Conservation (phyloP, 92 coral and sea anemone genomes). For the Muricea muricata region DNA sequence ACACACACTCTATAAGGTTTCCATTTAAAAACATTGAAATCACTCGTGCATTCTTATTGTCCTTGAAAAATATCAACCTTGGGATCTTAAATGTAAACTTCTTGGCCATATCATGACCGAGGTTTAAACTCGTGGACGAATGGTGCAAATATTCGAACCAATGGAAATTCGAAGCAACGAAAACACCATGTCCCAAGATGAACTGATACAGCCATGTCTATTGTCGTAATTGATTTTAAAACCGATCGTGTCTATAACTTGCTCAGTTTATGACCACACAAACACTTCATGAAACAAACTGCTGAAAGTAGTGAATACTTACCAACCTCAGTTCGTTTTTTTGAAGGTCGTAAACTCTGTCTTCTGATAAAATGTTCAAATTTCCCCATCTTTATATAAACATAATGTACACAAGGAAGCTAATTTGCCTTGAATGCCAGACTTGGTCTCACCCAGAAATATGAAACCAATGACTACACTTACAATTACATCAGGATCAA, state of each 20-base stretch:
- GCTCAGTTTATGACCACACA: not conserved
- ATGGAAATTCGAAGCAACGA: not conserved
- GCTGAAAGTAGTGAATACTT: not conserved
- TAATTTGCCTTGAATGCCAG: constrained; percentile 8
- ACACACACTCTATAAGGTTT: not conserved
- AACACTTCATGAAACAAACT: not conserved
- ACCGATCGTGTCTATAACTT: not conserved
- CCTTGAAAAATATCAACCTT: not conserved
- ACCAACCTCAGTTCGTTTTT: constrained; percentile 29
- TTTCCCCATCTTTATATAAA: not conserved
- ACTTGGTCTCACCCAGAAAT: not conserved
- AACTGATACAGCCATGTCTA: not conserved
- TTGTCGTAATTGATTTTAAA: constrained; percentile 14
- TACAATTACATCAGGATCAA: constrained; percentile 7
- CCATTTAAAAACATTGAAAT: not conserved
- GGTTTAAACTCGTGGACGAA: not conserved
- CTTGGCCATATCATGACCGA: not conserved
- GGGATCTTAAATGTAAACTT: not conserved
- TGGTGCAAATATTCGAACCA: not conserved
- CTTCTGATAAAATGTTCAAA: constrained; percentile 4
- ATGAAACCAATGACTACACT: constrained; percentile 17
- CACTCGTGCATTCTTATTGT: not conserved
- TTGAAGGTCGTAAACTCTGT: constrained; percentile 6
- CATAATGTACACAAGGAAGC: constrained; percentile 26
- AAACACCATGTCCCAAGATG: not conserved